A percentile compares a stretch with the other conserved stretches of the same genome.
Conservation (phyloP, 2,888 invertebrate species). For the Acleris cristana region DNA sequence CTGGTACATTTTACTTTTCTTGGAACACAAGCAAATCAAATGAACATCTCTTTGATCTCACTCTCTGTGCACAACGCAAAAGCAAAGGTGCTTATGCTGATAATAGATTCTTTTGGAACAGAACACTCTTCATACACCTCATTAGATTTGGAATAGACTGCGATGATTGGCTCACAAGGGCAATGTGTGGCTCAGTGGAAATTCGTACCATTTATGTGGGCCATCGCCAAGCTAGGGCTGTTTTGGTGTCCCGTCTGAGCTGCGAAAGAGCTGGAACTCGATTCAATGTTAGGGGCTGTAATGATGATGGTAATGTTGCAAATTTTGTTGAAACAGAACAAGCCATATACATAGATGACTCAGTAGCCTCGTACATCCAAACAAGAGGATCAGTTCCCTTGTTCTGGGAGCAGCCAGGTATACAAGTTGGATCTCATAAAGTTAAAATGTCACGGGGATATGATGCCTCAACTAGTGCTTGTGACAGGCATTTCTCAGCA, state of each 20-base stretch:
- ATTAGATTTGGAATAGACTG: constrained; percentile 96
- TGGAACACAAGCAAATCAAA: constrained; percentile 85
- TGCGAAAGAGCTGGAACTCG: constrained; percentile 99
- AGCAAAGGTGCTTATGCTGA: constrained; percentile 92
- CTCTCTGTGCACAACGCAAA: constrained; percentile 95
- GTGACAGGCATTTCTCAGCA: constrained; percentile 94
- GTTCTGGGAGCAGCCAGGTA: constrained; percentile 99
- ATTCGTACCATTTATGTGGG: constrained; percentile 99
- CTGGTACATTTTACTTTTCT: constrained; percentile 99
- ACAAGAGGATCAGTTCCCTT: constrained; percentile 98
- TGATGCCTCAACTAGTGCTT: constrained; percentile 96
- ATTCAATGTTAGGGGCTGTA: constrained; percentile 99
- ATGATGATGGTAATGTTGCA: constrained; percentile 99
- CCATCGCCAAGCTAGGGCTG: constrained; percentile 95
- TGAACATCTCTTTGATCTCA: constrained; percentile 91
- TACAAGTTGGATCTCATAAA: constrained; percentile 99
- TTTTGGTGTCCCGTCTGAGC: constrained; percentile 97
- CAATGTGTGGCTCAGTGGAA: constrained; percentile 99
- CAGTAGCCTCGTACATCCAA: constrained; percentile 94
- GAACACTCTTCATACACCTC: constrained; percentile 96
- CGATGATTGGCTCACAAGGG: constrained; percentile 95
- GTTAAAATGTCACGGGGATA: constrained; percentile 98
- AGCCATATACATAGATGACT: constrained; percentile 95
- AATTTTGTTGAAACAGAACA: constrained; percentile 99
- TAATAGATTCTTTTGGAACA: constrained; percentile 99